Evolutionary conservation across 2,888 invertebrate genomes (phyloP), one percentile per base, ranked within the genome.

Genomic region (Adelognathus sp.): DNA sequence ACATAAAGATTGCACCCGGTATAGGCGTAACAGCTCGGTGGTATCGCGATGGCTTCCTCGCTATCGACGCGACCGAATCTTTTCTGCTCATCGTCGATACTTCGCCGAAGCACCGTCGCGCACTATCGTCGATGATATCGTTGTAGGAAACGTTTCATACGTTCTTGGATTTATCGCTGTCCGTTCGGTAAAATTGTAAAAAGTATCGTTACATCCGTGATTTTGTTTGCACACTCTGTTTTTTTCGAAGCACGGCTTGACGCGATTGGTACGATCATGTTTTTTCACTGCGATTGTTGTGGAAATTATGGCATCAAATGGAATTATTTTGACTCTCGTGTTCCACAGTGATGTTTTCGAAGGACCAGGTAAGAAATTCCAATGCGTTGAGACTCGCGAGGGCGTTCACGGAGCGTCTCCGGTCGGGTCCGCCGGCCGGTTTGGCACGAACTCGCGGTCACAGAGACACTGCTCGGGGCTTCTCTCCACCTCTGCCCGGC

Each of bases 361-460:
- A 3, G 71, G 67, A 3, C 46, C 67, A 76, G 79, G 79, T 79
- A 67, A 79, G 46, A 63, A 61, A 54, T 63, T 69, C 67, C 54
- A 72, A 76, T 72, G 76, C 79, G 67, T 63, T 72, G 76, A 76
- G 52, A 46, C 64, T 39, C 7, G 31, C 50, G 24, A 50, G n/a
- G 27, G 31, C 44, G 18, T 31, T 31, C n/a, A n/a, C n/a, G 21
- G 7, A 21, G 50, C n/a, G 21, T 64, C 50, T 61, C 58, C 29
- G 31, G 64, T 70, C 46, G 66, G 75, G 52, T 74, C 60, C 27
- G 66, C 70, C 74, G 54, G 73, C 58, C 54, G 29, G 60, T 67
- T 76, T 61, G 54, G 77, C 50, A 66, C 33, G 58, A 56, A 58
- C 63, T 44, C 64, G 73, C 64, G 66, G 41, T 33, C 58, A n/a